A percentile compares a stretch with the other conserved stretches of the same genome.
Evolutionary conservation across 2,797 vertebrate genomes (phyloP).

Genomic region (Phalloptychus januarius): DNA sequence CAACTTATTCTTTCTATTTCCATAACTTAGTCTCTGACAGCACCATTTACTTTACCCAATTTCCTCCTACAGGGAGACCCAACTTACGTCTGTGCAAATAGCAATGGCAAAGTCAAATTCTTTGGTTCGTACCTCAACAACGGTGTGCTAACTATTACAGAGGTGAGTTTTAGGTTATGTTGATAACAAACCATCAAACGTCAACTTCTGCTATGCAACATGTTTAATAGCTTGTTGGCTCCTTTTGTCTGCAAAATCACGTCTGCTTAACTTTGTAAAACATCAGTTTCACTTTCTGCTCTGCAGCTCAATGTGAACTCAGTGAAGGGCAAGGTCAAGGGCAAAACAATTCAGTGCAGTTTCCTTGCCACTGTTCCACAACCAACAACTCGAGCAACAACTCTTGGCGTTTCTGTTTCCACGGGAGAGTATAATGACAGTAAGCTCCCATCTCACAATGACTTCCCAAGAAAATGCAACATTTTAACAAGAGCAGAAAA

Average conservation of each 20-base stretch:
- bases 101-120: neutral
- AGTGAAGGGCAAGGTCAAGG: conserved; percentile 17
- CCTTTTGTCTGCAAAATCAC: too few species aligned
- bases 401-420: accelerated
- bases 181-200: too few species aligned
- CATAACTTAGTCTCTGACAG: neutral
- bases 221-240: too few species aligned
- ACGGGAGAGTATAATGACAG: neutral
- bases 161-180: conserved; percentile 28
- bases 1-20: neutral
- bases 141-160: accelerated
- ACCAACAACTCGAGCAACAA: accelerated
- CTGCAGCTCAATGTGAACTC: conserved; percentile 31
- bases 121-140: neutral
- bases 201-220: too few species aligned
- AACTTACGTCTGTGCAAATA: conserved; percentile 57
- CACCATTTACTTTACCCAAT: neutral
- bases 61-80: conserved; percentile 36
- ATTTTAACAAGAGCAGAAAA: too few species aligned
- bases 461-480: neutral
- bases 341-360: conserved; percentile 31
- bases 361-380: conserved; percentile 35
- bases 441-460: neutral
- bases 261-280: neutral
- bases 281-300: neutral